Conservation (phyloP, 2,797 vertebrate species). For the Cyclura pinguis region DNA sequence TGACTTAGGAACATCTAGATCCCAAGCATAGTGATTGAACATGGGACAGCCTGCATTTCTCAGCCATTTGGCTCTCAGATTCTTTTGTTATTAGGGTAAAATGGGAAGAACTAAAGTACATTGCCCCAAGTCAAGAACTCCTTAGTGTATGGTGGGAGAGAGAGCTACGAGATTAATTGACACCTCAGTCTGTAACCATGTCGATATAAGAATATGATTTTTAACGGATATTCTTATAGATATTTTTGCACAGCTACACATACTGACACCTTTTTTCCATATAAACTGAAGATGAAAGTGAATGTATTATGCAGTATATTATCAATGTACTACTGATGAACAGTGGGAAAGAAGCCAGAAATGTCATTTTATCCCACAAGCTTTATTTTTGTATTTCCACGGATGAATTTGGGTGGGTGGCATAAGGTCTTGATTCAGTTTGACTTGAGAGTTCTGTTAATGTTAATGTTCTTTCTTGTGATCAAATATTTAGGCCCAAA, state of each 20-base stretch:
- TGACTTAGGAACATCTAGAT: not conserved
- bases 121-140: not conserved
- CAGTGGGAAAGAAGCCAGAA: slow-evolving; percentile 6
- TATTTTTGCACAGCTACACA: slow-evolving; percentile 1
- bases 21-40: not conserved
- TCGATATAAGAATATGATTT: not conserved
- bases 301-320: not conserved
- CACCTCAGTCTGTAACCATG: not conserved
- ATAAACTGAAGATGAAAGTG: slow-evolving; percentile 19
- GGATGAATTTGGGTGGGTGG: slow-evolving; percentile 18
- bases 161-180: not conserved
- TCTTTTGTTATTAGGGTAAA: not conserved
- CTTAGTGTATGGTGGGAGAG: not conserved
- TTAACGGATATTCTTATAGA: no score
- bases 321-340: not conserved
- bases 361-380: slow-evolving; percentile 10
- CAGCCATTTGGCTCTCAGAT: no score
- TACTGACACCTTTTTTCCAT: not conserved
- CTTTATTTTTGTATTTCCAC: slow-evolving; percentile 9
- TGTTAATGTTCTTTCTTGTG: slow-evolving; percentile 26
- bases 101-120: not conserved
- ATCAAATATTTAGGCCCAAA: slow-evolving; percentile 17
- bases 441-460: slow-evolving; percentile 4
- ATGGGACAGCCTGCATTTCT: not conserved
- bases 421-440: slow-evolving; percentile 8